phyloP scores from a whole-genome alignment of 2,113 vertebrate genomes.

The Cettia cetti region DNA sequence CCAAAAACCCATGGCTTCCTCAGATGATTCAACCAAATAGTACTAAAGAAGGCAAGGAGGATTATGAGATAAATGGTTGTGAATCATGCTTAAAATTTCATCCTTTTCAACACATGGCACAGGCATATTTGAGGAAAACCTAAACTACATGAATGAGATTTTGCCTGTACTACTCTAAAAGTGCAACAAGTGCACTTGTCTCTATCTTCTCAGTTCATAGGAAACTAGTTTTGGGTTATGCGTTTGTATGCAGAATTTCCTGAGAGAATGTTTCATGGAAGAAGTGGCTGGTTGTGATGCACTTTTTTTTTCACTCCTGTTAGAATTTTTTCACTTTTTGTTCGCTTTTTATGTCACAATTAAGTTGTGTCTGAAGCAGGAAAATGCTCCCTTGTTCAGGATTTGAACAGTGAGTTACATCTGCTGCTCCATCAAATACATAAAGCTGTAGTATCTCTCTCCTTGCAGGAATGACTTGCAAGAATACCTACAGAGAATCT shows the following conservation, averaged over 20 bases:
- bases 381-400: not conserved
- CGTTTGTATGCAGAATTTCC: not conserved
- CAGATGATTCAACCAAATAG: not conserved
- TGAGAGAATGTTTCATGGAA: not conserved
- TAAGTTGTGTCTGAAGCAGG: not conserved
- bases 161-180: not conserved
- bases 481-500: too few relatives aligned
- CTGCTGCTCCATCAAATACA: not conserved
- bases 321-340: not conserved
- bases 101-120: not conserved
- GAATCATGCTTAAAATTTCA: not conserved
- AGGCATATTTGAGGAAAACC: not conserved
- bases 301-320: not conserved
- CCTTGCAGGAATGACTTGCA: not conserved
- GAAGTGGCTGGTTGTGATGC: not conserved
- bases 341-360: not conserved
- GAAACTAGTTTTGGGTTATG: not conserved
- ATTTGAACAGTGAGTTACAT: not conserved
- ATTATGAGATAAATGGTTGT: not conserved
- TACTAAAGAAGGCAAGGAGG: not conserved
- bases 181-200: not conserved
- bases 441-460: not conserved
- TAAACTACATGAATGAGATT: not conserved
- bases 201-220: not conserved
- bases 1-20: not conserved